Evolutionary conservation across 2,113 vertebrate species (phyloP).

Genomic region (Callospermophilus lateralis): DNA sequence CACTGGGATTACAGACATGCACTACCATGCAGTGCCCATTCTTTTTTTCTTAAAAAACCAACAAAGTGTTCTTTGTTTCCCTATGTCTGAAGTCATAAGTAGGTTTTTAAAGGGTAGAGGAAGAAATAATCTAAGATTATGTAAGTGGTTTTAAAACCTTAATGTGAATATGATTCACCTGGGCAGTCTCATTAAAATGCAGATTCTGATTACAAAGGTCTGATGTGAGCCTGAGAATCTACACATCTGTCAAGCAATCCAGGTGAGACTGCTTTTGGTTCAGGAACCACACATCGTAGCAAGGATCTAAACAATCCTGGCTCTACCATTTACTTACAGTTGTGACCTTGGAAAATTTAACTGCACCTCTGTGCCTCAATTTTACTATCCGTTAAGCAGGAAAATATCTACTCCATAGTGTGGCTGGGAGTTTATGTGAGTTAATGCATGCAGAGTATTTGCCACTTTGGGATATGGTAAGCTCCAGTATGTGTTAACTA

Average conservation of each 20-base stretch:
- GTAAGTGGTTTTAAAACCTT: background rate
- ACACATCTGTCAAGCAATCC: background rate
- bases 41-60: background rate
- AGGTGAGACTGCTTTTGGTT: background rate
- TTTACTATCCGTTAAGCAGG: background rate
- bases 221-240: background rate
- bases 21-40: background rate
- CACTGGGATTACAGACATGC: too few species aligned
- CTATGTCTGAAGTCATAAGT: background rate
- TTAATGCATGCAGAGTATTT: background rate
- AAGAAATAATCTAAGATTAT: background rate
- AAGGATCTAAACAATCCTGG: background rate
- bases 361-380: background rate
- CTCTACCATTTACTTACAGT: background rate
- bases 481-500: rapidly evolving
- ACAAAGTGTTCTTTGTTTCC: background rate
- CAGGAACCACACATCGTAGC: background rate
- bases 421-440: background rate
- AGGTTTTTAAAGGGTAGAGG: background rate
- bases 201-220: background rate
- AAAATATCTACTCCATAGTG: too few species aligned
- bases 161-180: background rate
- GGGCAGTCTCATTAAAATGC: background rate
- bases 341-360: background rate
- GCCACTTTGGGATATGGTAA: background rate